Conservation (phyloP, 2,797 vertebrate genomes). For the Myotis pilosus region DNA sequence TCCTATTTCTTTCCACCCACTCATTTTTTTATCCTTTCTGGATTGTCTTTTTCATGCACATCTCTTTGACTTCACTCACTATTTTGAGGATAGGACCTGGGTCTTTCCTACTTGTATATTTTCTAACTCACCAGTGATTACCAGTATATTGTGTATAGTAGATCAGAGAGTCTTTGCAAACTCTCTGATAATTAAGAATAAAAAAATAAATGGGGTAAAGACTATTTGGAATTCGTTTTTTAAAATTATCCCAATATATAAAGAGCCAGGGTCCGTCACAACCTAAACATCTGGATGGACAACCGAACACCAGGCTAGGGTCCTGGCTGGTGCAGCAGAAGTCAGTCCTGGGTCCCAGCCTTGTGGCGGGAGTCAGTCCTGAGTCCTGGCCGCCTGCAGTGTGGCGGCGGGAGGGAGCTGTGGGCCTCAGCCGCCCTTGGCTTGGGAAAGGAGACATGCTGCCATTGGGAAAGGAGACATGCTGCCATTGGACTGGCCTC, state of each 20-base stretch:
- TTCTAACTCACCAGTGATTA: neutral
- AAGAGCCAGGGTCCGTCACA: too few relatives aligned
- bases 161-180: neutral
- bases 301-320: too few relatives aligned
- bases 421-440: too few relatives aligned
- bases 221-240: neutral
- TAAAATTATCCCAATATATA: neutral
- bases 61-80: neutral
- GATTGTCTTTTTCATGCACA: neutral
- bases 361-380: too few relatives aligned
- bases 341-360: too few relatives aligned
- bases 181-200: neutral
- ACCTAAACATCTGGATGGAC: too few relatives aligned
- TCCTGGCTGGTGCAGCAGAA: too few relatives aligned
- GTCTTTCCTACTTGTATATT: conserved; percentile 5
- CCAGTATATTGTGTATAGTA: neutral
- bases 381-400: too few relatives aligned
- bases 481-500: too few relatives aligned
- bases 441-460: too few relatives aligned
- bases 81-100: neutral
- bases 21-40: conserved; percentile 25
- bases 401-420: too few relatives aligned
- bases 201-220: neutral
- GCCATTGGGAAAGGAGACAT: too few relatives aligned
- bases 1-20: neutral